These are phyloP conservation scores for Cinclus cinclus DNA, from an alignment of 2,113 vertebrate species.

Conservation along the genomic window DNA sequence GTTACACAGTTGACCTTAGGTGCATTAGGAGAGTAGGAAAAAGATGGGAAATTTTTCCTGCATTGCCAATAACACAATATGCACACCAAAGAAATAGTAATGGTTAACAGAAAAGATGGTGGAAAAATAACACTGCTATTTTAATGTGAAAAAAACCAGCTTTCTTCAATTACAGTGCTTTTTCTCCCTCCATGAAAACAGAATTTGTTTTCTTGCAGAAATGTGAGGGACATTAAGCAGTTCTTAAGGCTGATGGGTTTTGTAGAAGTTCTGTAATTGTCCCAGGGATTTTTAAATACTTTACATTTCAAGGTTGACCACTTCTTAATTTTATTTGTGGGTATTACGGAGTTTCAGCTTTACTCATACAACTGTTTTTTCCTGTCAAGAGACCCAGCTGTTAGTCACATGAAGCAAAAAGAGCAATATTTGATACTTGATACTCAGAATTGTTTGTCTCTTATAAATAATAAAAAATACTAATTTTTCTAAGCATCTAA, in stretches of 20 bases:
- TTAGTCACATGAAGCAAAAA: neutral
- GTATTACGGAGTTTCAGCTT: constrained; percentile 2
- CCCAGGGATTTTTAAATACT: neutral
- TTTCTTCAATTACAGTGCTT: neutral
- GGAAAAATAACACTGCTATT: neutral
- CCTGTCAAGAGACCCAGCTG: neutral
- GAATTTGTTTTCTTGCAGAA: neutral
- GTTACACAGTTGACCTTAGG: neutral
- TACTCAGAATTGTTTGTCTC: neutral
- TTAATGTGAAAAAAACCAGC: neutral
- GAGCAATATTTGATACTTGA: neutral
- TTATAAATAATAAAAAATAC: neutral
- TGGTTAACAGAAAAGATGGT: neutral
- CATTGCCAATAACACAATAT: neutral
- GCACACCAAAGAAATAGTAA: neutral
- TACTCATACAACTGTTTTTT: neutral
- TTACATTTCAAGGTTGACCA: neutral
- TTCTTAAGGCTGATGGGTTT: neutral
- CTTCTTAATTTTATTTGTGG: constrained; percentile 26
- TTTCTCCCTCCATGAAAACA: neutral
- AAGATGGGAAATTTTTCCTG: neutral
- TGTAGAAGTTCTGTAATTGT: neutral
- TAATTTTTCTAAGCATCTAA: neutral
- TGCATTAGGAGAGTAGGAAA: neutral
- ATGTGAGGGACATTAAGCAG: neutral